phyloP scores from a whole-genome alignment of 1,140 invertebrate species.

The Cotesia vestalis region DNA sequence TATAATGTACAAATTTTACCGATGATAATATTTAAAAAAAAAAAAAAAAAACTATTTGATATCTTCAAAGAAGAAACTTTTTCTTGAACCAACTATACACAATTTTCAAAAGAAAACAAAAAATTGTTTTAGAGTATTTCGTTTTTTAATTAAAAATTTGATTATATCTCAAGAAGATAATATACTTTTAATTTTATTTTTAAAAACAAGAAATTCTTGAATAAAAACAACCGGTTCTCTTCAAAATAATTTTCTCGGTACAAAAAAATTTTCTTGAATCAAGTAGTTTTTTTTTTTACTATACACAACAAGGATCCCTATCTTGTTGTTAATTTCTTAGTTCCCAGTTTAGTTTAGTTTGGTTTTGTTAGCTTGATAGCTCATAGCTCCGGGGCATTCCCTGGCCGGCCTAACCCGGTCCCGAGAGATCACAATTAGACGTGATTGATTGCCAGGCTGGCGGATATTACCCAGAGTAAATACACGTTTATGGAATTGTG shows the following conservation, averaged over 20 bases:
- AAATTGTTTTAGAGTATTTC: too few species aligned
- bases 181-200: background rate
- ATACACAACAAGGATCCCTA: too few species aligned
- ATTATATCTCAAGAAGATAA: too few species aligned
- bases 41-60: too few species aligned
- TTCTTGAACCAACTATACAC: too few species aligned
- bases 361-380: background rate
- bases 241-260: background rate
- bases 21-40: too few species aligned
- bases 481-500: constrained; percentile 35
- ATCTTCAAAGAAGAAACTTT: too few species aligned
- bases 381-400: constrained; percentile 23
- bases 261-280: constrained; percentile 9
- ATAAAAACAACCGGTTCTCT: background rate
- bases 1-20: too few species aligned
- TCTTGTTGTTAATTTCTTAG: too few species aligned
- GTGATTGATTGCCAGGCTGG: constrained; percentile 33
- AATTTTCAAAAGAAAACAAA: too few species aligned
- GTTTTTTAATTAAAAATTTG: too few species aligned
- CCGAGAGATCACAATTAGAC: constrained; percentile 35
- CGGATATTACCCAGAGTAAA: constrained; percentile 30
- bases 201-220: too few species aligned
- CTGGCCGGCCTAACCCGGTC: constrained; percentile 18
- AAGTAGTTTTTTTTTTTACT: background rate
- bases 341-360: background rate